Conservation (phyloP, 2,888 invertebrate genomes). For the Prosopocoilus inquinatus region DNA sequence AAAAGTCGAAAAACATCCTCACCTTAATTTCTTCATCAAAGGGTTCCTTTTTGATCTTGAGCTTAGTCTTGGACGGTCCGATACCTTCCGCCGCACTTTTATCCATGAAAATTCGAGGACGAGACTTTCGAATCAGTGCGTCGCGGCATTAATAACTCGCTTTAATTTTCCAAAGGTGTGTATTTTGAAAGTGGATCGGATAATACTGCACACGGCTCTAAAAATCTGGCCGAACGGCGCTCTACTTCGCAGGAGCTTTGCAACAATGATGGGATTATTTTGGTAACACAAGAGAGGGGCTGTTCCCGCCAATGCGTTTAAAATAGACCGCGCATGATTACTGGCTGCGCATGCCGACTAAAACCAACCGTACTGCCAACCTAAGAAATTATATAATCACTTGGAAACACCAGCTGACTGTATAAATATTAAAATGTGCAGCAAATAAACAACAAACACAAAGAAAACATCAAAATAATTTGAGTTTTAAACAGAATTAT, state of each 20-base stretch:
- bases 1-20: conserved; percentile 31
- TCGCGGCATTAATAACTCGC: neutral
- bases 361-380: no score
- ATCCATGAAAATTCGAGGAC: conserved; percentile 37
- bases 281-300: conserved; percentile 44
- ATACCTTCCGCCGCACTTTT: conserved; percentile 29
- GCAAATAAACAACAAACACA: no score
- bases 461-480: no score
- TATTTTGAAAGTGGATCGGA: conserved; percentile 4
- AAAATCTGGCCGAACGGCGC: conserved; percentile 21
- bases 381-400: no score
- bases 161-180: neutral
- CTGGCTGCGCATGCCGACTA: neutral
- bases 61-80: conserved; percentile 26
- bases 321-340: conserved; percentile 33
- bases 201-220: conserved; percentile 21
- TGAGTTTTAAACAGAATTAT: no score
- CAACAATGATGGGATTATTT: conserved; percentile 46
- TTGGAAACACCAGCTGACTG: no score
- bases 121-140: neutral
- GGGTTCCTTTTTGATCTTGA: conserved; percentile 66
- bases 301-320: conserved; percentile 42
- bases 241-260: conserved; percentile 35
- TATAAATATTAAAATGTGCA: no score
- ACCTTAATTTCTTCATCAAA: conserved; percentile 77